Evolutionary conservation across 2,113 vertebrate genomes (phyloP).

Genomic region (Alectura lathami): DNA sequence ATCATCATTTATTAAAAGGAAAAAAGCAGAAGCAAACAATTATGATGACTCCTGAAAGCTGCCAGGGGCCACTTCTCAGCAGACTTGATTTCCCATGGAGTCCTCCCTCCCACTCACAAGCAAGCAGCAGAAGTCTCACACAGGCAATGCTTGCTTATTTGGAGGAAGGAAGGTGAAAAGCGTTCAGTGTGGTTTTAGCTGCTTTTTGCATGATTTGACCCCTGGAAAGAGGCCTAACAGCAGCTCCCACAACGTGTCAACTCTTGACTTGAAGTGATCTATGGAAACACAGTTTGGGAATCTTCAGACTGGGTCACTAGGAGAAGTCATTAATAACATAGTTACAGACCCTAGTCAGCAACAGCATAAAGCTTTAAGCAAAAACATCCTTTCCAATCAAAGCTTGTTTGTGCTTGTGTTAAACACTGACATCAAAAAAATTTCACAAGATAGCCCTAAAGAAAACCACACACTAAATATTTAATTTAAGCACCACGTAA

Average conservation of each 20-base stretch:
- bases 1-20: background rate
- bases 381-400: conserved; percentile 22
- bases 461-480: conserved; percentile 20
- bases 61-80: background rate
- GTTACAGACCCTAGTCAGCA: background rate
- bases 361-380: background rate
- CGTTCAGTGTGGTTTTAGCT: background rate
- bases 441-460: conserved; percentile 24
- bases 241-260: conserved; percentile 6
- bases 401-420: conserved; percentile 48
- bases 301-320: conserved; percentile 4
- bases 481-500: conserved; percentile 36
- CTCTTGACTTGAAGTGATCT: background rate
- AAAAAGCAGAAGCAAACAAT: background rate
- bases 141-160: background rate
- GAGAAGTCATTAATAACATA: background rate
- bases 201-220: background rate
- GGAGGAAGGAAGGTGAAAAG: background rate
- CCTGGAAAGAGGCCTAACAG: background rate
- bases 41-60: background rate
- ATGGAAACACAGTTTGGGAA: background rate
- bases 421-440: conserved; percentile 51
- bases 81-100: background rate
- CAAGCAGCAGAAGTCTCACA: background rate
- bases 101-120: background rate